phyloP scores from a whole-genome alignment of 2,113 vertebrate species.

The Polyodon spathula region DNA sequence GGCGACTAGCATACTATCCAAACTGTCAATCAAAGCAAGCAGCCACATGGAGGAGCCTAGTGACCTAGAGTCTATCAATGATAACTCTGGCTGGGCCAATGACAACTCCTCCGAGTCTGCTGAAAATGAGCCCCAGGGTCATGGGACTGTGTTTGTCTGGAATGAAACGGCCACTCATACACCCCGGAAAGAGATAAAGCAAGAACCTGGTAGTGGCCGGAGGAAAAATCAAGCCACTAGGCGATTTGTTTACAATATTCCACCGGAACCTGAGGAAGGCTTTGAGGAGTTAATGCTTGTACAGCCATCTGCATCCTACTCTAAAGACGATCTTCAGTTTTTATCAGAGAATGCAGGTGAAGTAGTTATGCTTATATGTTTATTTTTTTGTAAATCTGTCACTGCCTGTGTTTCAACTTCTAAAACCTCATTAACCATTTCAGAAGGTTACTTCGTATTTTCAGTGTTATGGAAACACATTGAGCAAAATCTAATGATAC shows the following conservation, averaged over 20 bases:
- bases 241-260: constrained; percentile 95
- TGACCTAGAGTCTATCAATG: constrained; percentile 56
- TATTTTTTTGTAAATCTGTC: constrained; percentile 49
- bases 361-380: no score
- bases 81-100: constrained; percentile 76
- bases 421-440: no score
- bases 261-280: constrained; percentile 84
- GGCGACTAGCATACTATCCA: constrained; percentile 94
- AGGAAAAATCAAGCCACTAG: constrained; percentile 90
- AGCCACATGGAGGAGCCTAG: constrained; percentile 52
- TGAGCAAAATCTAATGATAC: no score
- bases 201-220: constrained; percentile 79
- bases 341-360: constrained; percentile 91
- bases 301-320: constrained; percentile 77
- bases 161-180: constrained; percentile 67
- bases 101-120: constrained; percentile 82
- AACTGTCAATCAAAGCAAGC: constrained; percentile 77
- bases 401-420: no score
- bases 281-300: constrained; percentile 83
- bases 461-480: no score
- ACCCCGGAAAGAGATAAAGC: constrained; percentile 42
- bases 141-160: constrained; percentile 86
- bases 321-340: constrained; percentile 83
- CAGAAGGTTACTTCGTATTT: no score
- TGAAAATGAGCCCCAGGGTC: constrained; percentile 68